Conservation (phyloP, 2,113 vertebrate species). For the Centropus bengalensis region DNA sequence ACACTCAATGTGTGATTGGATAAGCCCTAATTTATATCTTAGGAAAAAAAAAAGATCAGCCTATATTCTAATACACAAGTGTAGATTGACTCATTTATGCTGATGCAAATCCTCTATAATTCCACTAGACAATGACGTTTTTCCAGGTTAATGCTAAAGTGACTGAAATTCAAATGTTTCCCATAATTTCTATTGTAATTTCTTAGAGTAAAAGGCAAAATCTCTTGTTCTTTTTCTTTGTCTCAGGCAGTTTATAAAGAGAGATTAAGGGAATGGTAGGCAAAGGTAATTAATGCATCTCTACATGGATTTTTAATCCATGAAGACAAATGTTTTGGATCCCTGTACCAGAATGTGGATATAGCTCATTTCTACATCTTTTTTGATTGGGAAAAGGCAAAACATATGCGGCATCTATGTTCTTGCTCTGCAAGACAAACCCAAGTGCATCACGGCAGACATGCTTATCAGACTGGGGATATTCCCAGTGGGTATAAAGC, state of each 20-base stretch:
- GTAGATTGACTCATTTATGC: background rate
- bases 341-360: background rate
- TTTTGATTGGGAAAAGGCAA: background rate
- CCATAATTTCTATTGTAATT: background rate
- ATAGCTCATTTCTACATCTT: background rate
- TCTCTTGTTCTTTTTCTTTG: background rate
- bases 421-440: background rate
- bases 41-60: background rate
- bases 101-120: constrained; percentile 13
- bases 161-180: background rate
- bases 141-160: constrained; percentile 16
- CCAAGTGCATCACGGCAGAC: background rate
- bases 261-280: background rate
- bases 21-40: background rate
- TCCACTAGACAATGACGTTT: constrained; percentile 4
- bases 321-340: background rate
- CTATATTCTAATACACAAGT: background rate
- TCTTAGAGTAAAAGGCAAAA: background rate
- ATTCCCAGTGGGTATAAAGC: background rate
- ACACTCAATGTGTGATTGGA: background rate
- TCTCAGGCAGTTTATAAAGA: background rate
- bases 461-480: rapidly evolving
- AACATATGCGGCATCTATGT: background rate
- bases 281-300: background rate
- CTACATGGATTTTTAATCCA: background rate